phyloP scores from a whole-genome alignment of 2,888 invertebrate genomes.

The Melinaea marsaeus region DNA sequence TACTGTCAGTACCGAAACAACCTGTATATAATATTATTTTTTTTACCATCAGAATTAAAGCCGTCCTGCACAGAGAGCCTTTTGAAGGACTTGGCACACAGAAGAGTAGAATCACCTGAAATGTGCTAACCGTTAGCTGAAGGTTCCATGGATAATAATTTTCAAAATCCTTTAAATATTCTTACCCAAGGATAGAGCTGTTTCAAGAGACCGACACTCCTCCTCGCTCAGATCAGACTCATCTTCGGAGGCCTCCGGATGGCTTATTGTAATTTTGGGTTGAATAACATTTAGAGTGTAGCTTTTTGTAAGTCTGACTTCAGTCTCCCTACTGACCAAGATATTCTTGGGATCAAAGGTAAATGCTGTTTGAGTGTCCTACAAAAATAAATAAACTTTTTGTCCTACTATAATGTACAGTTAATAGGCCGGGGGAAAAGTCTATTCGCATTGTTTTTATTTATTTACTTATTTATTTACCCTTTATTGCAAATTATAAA shows the following conservation, averaged over 20 bases:
- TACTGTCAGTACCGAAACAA: background rate
- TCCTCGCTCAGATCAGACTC: conserved; percentile 67
- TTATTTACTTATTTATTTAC: no score
- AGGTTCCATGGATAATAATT: no score
- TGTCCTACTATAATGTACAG: no score
- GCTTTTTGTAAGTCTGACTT: conserved; percentile 40
- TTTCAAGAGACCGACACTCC: conserved; percentile 60
- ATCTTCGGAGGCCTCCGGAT: conserved; percentile 60
- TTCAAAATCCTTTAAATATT: no score
- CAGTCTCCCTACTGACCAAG: conserved; percentile 45
- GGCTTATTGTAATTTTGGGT: conserved; percentile 51
- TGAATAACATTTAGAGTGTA: conserved; percentile 52
- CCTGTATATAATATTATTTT: background rate
- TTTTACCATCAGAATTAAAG: conserved; percentile 46
- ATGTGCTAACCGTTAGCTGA: conserved; percentile 24
- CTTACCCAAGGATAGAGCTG: conserved; percentile 63
- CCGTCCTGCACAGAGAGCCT: conserved; percentile 46
- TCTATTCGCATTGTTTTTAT: no score
- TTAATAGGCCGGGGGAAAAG: no score
- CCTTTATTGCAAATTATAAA: no score
- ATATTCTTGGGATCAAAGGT: conserved; percentile 59
- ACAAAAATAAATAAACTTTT: conserved; percentile 20
- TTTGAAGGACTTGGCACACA: conserved; percentile 52
- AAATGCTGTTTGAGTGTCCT: conserved; percentile 57
- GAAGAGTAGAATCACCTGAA: conserved; percentile 56